phyloP scores from a whole-genome alignment of 1,140 invertebrate species.

The Anagrus nilaparvatae region DNA sequence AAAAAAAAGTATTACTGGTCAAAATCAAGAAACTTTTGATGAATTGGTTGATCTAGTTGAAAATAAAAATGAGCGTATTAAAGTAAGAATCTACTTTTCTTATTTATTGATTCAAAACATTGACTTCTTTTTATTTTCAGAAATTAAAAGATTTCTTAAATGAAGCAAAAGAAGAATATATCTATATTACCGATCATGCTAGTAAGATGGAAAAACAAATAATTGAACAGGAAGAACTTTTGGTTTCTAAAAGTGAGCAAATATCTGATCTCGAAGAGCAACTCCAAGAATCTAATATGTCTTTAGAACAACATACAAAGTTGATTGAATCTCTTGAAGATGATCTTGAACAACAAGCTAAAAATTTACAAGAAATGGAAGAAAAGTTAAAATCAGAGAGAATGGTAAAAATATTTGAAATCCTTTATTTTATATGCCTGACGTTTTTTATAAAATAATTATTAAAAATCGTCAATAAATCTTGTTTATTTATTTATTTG shows the following conservation, averaged over 20 bases:
- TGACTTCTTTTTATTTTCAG: slow-evolving; percentile 20
- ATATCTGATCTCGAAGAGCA: slow-evolving; percentile 30
- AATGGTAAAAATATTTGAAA: slow-evolving; percentile 12
- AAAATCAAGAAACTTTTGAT: slow-evolving; percentile 19
- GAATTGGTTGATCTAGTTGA: slow-evolving; percentile 26
- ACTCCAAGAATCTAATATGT: slow-evolving; percentile 21
- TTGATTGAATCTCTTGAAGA: slow-evolving; percentile 26
- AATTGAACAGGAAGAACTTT: slow-evolving; percentile 17
- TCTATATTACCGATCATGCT: slow-evolving; percentile 21
- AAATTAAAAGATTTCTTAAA: slow-evolving; percentile 32
- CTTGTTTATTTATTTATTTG: background rate
- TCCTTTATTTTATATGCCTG: background rate
- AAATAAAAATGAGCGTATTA: slow-evolving; percentile 26
- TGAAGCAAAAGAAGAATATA: slow-evolving; percentile 36
- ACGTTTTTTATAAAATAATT: slow-evolving; percentile 1
- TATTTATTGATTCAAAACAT: slow-evolving; percentile 10
- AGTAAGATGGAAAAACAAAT: slow-evolving; percentile 20
- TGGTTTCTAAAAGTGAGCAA: slow-evolving; percentile 23
- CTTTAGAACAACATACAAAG: slow-evolving; percentile 25
- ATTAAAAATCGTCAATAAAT: slow-evolving; percentile 6
- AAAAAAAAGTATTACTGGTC: slow-evolving; percentile 17
- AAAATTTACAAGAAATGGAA: slow-evolving; percentile 19
- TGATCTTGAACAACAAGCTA: slow-evolving; percentile 24
- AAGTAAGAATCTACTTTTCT: slow-evolving; percentile 21
- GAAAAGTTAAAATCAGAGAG: slow-evolving; percentile 11